These are phyloP conservation scores for Istiophorus platypterus DNA, from an alignment of 2,113 vertebrate genomes.

Conservation along the genomic window DNA sequence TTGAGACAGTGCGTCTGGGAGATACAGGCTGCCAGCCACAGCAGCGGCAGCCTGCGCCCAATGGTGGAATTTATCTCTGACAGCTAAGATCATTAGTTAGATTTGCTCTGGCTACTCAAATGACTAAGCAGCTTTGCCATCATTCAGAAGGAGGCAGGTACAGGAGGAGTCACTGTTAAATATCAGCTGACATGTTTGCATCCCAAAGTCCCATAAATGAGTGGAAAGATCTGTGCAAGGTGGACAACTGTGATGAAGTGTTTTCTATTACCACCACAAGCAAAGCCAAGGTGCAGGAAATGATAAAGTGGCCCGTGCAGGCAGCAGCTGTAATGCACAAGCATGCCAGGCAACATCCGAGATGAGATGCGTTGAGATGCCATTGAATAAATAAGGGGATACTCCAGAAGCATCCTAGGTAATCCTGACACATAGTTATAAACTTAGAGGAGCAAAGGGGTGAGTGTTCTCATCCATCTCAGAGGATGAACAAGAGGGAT, in stretches of 20 bases:
- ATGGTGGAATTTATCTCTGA: slow-evolving; percentile 67
- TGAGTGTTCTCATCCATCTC: slow-evolving; percentile 48
- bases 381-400: slow-evolving; percentile 47
- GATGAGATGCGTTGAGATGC: slow-evolving; percentile 57
- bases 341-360: slow-evolving; percentile 47
- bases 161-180: slow-evolving; percentile 52
- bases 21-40: slow-evolving; percentile 40
- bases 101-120: slow-evolving; percentile 66
- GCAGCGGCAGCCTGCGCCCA: slow-evolving; percentile 22
- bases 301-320: slow-evolving; percentile 55
- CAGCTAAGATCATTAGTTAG: slow-evolving; percentile 69
- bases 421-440: slow-evolving; percentile 36
- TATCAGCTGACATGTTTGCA: slow-evolving; percentile 59
- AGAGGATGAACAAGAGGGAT: slow-evolving; percentile 56
- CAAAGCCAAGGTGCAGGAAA: slow-evolving; percentile 58
- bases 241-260: slow-evolving; percentile 70
- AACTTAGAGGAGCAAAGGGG: slow-evolving; percentile 38
- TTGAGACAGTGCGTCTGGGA: slow-evolving; percentile 34
- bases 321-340: slow-evolving; percentile 42
- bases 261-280: slow-evolving; percentile 65
- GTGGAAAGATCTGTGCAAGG: slow-evolving; percentile 35
- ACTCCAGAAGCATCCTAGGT: slow-evolving; percentile 52
- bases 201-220: slow-evolving; percentile 61
- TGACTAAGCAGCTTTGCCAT: slow-evolving; percentile 63
- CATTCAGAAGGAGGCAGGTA: slow-evolving; percentile 52